A percentile compares a stretch with the other conserved stretches of the same genome.
phyloP scores from a whole-genome alignment of 23 tunicate genomes.

The Clavelina lepadiformis region DNA sequence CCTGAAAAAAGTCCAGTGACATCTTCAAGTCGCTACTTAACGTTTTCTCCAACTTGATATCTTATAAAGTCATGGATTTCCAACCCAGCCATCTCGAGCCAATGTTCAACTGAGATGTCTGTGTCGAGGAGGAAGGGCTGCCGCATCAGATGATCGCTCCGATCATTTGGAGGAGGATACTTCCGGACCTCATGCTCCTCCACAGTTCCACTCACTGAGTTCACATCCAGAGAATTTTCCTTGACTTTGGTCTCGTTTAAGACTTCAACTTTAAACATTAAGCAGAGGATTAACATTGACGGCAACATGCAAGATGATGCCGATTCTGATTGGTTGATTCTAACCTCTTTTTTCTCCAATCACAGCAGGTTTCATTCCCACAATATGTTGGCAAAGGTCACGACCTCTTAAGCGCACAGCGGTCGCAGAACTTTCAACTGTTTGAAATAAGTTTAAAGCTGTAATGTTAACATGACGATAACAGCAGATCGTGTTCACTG shows the following conservation, averaged over 20 bases:
- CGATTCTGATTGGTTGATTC: too few species aligned
- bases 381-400: constrained; percentile 80
- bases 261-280: too few species aligned
- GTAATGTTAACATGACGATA: too few species aligned
- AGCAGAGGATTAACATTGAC: too few species aligned
- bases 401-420: constrained; percentile 35
- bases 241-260: too few species aligned
- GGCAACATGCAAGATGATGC: too few species aligned
- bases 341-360: constrained; percentile 53
- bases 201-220: too few species aligned
- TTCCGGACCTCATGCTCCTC: too few species aligned
- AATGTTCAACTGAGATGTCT: constrained; percentile 62
- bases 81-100: constrained; percentile 41
- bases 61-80: constrained; percentile 58
- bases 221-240: too few species aligned
- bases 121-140: constrained; percentile 69
- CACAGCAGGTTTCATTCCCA: constrained; percentile 68
- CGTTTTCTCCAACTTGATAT: constrained; percentile 69
- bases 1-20: too few species aligned
- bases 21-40: too few species aligned
- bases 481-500: too few species aligned
- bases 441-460: background rate
- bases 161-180: constrained; percentile 6
- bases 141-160: constrained; percentile 34
- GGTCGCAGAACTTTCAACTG: background rate